Evolutionary conservation across 2,797 vertebrate genomes (phyloP).

Genomic region (Myripristis jacobus): DNA sequence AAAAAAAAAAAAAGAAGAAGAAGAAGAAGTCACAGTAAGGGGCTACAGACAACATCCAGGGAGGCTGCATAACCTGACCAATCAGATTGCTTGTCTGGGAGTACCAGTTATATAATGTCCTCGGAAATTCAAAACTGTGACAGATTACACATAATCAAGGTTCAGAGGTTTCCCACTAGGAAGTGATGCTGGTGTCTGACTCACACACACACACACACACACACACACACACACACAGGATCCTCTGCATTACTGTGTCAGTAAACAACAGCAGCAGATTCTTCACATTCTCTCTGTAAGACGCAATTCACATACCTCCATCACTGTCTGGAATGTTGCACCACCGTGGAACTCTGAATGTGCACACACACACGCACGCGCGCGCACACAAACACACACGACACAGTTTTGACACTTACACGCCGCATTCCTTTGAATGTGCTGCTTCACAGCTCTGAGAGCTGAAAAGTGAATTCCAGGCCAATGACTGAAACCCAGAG

Average conservation of each 20-base stretch:
- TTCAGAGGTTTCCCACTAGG: conserved; percentile 32
- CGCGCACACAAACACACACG: conserved; percentile 27
- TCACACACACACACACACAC: conserved; percentile 35
- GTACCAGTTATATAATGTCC: conserved; percentile 8
- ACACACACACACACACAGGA: conserved; percentile 20
- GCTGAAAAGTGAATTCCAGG: conserved; percentile 32
- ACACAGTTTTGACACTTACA: conserved; percentile 56
- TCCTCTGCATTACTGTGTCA: conserved; percentile 65
- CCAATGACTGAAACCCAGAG: conserved; percentile 15
- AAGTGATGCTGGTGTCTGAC: conserved; percentile 45
- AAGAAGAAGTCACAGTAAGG: conserved; percentile 4
- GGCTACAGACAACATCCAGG: not conserved
- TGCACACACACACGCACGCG: conserved; percentile 16
- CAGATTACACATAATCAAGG: conserved; percentile 24
- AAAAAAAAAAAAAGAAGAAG: too few species aligned
- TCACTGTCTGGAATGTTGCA: conserved; percentile 71
- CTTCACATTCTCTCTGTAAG: conserved; percentile 77
- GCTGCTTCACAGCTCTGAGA: conserved; percentile 23
- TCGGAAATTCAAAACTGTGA: conserved; percentile 11
- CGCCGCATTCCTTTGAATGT: conserved; percentile 55
- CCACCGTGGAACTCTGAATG: conserved; percentile 40
- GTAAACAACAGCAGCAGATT: conserved; percentile 79
- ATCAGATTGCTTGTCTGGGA: not conserved
- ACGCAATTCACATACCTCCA: conserved; percentile 79
- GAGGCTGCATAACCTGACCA: not conserved